phyloP scores from a whole-genome alignment of 2,113 vertebrate species.

The Oryzias curvinotus region DNA sequence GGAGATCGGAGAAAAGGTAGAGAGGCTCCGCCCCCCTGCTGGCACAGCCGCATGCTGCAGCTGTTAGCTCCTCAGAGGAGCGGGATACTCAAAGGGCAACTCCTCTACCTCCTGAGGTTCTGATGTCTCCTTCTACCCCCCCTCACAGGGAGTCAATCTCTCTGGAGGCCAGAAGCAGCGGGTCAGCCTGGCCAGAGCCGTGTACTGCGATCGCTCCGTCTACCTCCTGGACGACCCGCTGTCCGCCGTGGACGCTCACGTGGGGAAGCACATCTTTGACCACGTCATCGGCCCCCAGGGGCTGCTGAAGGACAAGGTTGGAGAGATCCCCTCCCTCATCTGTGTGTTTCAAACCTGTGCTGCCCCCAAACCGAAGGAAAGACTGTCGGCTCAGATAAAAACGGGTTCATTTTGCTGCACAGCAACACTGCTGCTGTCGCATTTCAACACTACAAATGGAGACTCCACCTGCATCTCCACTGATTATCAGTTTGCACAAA shows the following conservation, averaged over 20 bases:
- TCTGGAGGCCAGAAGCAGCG: conserved; percentile 96
- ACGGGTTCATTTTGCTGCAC: too few species aligned
- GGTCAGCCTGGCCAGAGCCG: conserved; percentile 89
- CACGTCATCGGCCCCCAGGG: conserved; percentile 91
- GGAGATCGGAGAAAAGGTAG: conserved; percentile 96
- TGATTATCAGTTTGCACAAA: too few species aligned
- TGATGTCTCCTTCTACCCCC: not conserved
- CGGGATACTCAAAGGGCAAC: too few species aligned
- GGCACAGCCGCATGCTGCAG: too few species aligned
- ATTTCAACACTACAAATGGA: too few species aligned
- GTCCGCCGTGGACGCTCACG: conserved; percentile 92
- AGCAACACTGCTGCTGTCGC: too few species aligned
- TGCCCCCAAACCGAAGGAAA: too few species aligned
- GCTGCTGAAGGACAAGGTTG: conserved; percentile 87
- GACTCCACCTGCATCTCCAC: too few species aligned
- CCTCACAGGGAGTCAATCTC: conserved; percentile 88
- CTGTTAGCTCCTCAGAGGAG: too few species aligned
- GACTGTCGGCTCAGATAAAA: too few species aligned
- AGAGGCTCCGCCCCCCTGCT: too few species aligned
- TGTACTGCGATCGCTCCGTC: conserved; percentile 84
- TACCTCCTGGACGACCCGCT: conserved; percentile 93
- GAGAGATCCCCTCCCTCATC: not conserved
- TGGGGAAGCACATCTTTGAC: conserved; percentile 95
- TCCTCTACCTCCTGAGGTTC: too few species aligned
- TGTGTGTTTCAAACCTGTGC: not conserved